These are phyloP conservation scores for Hiodon tergisus DNA, from an alignment of 2,113 vertebrate species.

Conservation along the genomic window DNA sequence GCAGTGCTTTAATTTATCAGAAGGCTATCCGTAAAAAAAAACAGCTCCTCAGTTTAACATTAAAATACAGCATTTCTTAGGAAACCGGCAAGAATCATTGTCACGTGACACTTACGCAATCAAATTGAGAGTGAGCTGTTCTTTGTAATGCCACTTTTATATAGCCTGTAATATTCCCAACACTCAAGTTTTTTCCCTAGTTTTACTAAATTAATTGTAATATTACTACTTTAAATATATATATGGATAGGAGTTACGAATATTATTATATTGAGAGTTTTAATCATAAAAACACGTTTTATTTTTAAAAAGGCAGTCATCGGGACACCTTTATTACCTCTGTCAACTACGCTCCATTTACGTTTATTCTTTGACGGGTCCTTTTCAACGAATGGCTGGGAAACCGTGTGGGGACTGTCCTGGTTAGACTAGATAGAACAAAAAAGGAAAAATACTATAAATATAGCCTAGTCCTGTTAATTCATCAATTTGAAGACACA, in stretches of 20 bases:
- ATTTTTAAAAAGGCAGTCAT: conserved; percentile 15
- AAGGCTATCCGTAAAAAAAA: too few relatives aligned
- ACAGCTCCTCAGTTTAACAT: too few relatives aligned
- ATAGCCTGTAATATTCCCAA: too few relatives aligned
- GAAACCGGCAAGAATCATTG: too few relatives aligned
- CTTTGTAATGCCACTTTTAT: too few relatives aligned
- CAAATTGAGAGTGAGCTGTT: too few relatives aligned
- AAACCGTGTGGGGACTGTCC: not conserved
- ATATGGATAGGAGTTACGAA: not conserved
- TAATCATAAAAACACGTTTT: not conserved
- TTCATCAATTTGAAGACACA: not conserved
- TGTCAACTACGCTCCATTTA: conserved; percentile 4
- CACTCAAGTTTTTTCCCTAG: too few relatives aligned
- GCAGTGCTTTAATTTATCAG: not conserved
- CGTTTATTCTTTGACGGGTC: conserved; percentile 21
- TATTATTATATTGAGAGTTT: not conserved
- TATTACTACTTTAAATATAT: not conserved
- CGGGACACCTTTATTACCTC: not conserved
- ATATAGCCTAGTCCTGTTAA: not conserved
- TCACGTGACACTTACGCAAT: too few relatives aligned
- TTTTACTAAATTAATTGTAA: too few relatives aligned
- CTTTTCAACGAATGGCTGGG: conserved; percentile 21
- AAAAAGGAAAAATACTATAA: not conserved
- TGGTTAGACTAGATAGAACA: not conserved
- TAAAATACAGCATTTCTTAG: too few relatives aligned